Evolutionary conservation across 2,888 invertebrate genomes (phyloP).

Genomic region (Morpho achilles): DNA sequence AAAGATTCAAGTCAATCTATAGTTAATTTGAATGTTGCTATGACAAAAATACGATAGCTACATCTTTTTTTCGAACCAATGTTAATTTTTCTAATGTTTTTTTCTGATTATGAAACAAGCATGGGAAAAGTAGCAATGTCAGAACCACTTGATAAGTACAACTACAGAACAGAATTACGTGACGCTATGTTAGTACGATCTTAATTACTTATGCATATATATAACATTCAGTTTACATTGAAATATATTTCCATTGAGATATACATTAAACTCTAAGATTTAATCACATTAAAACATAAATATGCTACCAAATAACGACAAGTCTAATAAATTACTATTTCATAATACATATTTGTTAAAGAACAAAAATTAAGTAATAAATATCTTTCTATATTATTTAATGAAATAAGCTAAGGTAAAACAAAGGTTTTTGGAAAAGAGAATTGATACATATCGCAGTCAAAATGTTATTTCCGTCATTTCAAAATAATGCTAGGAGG

Average conservation of each 20-base stretch:
- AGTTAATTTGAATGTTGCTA: no score
- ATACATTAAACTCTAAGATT: constrained; percentile 32
- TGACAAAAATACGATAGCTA: no score
- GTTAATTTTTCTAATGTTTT: no score
- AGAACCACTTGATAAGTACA: constrained; percentile 56
- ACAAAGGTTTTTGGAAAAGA: constrained; percentile 8
- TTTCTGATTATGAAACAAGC: no score
- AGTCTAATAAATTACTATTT: constrained; percentile 18
- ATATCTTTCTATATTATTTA: constrained; percentile 10
- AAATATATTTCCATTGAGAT: constrained; percentile 59
- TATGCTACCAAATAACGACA: constrained; percentile 19
- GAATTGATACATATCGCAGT: constrained; percentile 2
- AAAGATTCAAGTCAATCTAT: no score
- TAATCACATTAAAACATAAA: constrained; percentile 23
- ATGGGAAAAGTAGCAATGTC: constrained; percentile 64
- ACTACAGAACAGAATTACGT: constrained; percentile 64
- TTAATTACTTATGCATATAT: constrained; percentile 69
- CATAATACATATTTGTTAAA: constrained; percentile 20
- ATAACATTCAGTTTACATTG: constrained; percentile 77
- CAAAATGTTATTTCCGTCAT: background rate
- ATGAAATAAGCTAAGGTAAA: constrained; percentile 14
- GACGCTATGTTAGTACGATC: constrained; percentile 55
- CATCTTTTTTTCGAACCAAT: no score
- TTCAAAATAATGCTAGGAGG: constrained; percentile 4
- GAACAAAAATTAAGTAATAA: constrained; percentile 1